These are phyloP conservation scores for Ceyx cyanopectus DNA, from an alignment of 2,113 vertebrate genomes.

Conservation along the genomic window DNA sequence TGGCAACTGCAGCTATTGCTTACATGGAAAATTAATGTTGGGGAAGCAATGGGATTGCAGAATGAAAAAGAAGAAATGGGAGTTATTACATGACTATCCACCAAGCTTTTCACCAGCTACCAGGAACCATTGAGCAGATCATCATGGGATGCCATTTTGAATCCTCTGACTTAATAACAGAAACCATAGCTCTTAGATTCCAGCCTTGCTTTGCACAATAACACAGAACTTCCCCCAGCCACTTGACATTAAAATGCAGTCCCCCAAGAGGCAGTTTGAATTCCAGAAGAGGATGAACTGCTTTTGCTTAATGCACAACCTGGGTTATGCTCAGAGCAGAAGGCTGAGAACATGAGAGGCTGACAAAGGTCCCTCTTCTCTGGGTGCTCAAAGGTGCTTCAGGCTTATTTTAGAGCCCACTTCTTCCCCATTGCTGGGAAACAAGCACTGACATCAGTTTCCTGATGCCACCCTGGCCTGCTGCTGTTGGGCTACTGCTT, in stretches of 20 bases:
- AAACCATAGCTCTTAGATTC: slow-evolving; percentile 16
- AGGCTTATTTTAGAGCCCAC: too few relatives aligned
- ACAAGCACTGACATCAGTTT: too few relatives aligned
- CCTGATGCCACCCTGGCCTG: too few relatives aligned
- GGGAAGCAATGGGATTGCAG: slow-evolving; percentile 44
- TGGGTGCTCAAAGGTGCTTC: not conserved
- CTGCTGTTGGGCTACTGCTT: too few relatives aligned
- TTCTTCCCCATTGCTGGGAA: too few relatives aligned
- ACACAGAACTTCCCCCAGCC: slow-evolving; percentile 14
- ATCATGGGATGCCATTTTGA: slow-evolving; percentile 31
- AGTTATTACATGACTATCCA: slow-evolving; percentile 9
- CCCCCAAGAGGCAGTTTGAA: not conserved
- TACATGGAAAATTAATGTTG: slow-evolving; percentile 64
- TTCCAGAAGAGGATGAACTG: not conserved
- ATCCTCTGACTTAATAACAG: slow-evolving; percentile 21
- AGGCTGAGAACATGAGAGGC: not conserved
- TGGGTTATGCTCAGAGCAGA: not conserved
- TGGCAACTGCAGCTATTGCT: slow-evolving; percentile 54
- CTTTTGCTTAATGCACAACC: not conserved
- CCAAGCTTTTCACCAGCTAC: slow-evolving; percentile 35
- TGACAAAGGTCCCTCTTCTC: not conserved
- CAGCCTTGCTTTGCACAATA: slow-evolving; percentile 24
- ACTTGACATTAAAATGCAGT: slow-evolving; percentile 23
- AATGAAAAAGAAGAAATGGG: slow-evolving; percentile 49
- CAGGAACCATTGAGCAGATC: slow-evolving; percentile 10